These are phyloP conservation scores for Phalacrocorax carbo DNA, from an alignment of 2,113 vertebrate species.

Conservation along the genomic window DNA sequence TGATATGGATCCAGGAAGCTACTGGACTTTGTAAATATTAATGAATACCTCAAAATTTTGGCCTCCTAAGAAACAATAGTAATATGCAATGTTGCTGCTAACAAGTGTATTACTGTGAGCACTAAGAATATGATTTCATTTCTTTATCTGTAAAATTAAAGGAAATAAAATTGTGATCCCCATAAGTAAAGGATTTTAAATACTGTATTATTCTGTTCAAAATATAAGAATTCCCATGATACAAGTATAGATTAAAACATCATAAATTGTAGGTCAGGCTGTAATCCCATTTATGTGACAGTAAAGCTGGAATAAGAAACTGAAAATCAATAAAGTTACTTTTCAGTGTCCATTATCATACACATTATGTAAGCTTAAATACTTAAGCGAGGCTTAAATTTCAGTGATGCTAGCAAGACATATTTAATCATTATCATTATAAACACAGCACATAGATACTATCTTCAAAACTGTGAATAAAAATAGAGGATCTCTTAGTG, in stretches of 20 bases:
- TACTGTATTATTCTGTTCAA: background rate
- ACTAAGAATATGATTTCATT: conserved; percentile 24
- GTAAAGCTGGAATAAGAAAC: background rate
- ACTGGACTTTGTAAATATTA: background rate
- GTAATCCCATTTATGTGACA: background rate
- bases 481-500: background rate
- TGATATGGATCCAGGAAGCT: background rate
- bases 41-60: conserved; percentile 7
- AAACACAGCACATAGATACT: background rate
- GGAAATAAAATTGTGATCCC: conserved; percentile 2
- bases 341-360: background rate
- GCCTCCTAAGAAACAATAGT: background rate
- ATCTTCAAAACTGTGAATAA: background rate
- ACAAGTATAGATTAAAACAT: background rate
- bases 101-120: background rate
- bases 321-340: background rate
- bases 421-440: background rate
- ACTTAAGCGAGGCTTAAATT: background rate
- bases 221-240: background rate
- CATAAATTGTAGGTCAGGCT: background rate
- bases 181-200: background rate
- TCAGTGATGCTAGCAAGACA: background rate
- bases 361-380: background rate
- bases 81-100: background rate
- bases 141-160: conserved; percentile 50